These are phyloP conservation scores for Noctilio leporinus DNA, from an alignment of 2,113 vertebrate species.

Conservation along the genomic window DNA sequence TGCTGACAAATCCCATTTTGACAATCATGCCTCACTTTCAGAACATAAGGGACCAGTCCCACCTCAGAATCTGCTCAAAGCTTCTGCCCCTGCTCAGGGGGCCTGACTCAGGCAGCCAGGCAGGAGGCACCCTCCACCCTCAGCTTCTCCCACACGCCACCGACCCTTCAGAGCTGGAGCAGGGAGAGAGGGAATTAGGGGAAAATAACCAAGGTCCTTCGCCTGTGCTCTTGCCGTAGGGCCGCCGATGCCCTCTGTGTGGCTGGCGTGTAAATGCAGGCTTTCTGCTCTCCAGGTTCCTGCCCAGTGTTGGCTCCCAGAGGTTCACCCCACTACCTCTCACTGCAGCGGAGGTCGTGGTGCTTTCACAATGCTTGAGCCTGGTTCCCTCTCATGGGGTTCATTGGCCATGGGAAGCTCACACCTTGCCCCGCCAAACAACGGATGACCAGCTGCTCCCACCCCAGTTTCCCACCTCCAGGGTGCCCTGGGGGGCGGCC, in stretches of 20 bases:
- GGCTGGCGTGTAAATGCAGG: rapidly evolving
- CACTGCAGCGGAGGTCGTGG: not conserved
- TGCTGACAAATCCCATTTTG: not conserved
- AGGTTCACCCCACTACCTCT: not conserved
- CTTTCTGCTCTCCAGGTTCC: rapidly evolving
- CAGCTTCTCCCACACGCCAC: not conserved
- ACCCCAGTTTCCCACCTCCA: not conserved
- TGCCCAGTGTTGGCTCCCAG: not conserved
- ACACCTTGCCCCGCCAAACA: not conserved
- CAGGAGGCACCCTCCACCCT: not conserved
- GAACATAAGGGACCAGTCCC: not conserved
- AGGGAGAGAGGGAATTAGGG: not conserved
- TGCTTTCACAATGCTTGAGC: not conserved
- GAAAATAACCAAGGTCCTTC: not conserved
- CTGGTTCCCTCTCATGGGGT: not conserved
- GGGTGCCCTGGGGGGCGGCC: not conserved
- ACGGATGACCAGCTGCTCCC: not conserved
- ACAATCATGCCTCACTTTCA: not conserved
- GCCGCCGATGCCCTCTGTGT: rapidly evolving
- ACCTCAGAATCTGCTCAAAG: not conserved
- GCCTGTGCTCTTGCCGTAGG: not conserved
- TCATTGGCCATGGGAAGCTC: not conserved
- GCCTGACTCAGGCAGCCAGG: not conserved
- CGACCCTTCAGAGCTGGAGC: not conserved
- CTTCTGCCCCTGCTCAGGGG: not conserved